phyloP scores from a whole-genome alignment of 1,140 invertebrate genomes.

The Delia radicum region DNA sequence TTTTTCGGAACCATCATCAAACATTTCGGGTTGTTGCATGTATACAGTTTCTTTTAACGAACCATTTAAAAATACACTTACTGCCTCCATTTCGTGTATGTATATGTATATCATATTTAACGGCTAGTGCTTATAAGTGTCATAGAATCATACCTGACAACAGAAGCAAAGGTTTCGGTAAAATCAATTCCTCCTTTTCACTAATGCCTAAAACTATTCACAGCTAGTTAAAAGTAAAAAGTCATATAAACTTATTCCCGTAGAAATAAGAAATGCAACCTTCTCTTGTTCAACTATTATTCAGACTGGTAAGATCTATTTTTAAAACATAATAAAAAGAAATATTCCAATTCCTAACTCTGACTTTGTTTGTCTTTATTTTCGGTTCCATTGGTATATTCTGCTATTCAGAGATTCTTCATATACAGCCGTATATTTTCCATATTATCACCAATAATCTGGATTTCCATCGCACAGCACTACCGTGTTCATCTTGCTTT shows the following conservation, averaged over 20 bases:
- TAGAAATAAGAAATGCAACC: no score
- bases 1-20: conserved; percentile 20
- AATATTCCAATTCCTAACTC: no score
- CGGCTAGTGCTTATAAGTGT: conserved; percentile 32
- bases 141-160: conserved; percentile 27
- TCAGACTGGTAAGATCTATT: no score
- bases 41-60: neutral
- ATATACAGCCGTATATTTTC: no score
- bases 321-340: no score
- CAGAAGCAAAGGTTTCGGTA: conserved; percentile 19
- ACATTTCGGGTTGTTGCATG: conserved; percentile 48
- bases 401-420: no score
- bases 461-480: conserved; percentile 39
- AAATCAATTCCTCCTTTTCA: conserved; percentile 17
- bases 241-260: no score
- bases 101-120: conserved; percentile 27
- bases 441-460: no score
- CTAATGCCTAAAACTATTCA: conserved; percentile 20
- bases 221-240: no score
- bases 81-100: conserved; percentile 35
- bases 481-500: conserved; percentile 26
- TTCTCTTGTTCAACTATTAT: no score
- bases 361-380: no score
- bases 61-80: conserved; percentile 30
- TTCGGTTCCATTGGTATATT: no score